Percentiles rank a stretch among this genome's conserved stretches.
Evolutionary conservation across 1,140 invertebrate species (phyloP).

Genomic region (Aphis gossypii): DNA sequence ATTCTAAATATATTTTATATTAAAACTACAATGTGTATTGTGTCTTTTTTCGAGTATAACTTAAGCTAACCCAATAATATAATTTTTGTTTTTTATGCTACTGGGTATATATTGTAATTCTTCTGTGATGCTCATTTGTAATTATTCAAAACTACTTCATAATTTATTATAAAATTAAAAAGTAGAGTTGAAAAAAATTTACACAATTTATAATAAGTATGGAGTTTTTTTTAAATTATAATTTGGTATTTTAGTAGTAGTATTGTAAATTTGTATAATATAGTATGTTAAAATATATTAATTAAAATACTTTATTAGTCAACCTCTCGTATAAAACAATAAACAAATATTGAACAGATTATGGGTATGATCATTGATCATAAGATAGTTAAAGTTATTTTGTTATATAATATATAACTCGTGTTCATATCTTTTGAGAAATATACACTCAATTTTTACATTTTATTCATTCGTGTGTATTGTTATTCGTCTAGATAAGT

Average conservation of each 20-base stretch:
- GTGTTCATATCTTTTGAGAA: neutral
- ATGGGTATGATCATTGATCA: neutral
- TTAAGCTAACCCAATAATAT: neutral
- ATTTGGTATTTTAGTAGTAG: neutral
- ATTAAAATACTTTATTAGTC: neutral
- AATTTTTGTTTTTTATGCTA: neutral
- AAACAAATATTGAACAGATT: neutral
- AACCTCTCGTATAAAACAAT: neutral
- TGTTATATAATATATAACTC: neutral
- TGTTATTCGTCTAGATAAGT: slow-evolving; percentile 51
- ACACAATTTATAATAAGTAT: neutral
- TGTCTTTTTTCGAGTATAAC: neutral
- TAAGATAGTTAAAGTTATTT: neutral
- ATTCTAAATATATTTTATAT: neutral
- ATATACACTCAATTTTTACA: slow-evolving; percentile 28
- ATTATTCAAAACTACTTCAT: neutral
- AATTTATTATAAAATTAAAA: neutral
- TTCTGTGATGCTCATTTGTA: neutral
- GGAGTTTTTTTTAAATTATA: neutral
- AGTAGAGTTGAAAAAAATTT: neutral
- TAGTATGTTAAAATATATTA: neutral
- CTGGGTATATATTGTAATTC: neutral
- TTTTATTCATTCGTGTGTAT: slow-evolving; percentile 51
- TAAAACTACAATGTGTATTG: neutral
- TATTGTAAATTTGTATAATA: no score